Percentiles rank a stretch among this genome's conserved stretches.
Evolutionary conservation across 2,797 vertebrate species (phyloP).

Genomic region (Adelosebastes latens): DNA sequence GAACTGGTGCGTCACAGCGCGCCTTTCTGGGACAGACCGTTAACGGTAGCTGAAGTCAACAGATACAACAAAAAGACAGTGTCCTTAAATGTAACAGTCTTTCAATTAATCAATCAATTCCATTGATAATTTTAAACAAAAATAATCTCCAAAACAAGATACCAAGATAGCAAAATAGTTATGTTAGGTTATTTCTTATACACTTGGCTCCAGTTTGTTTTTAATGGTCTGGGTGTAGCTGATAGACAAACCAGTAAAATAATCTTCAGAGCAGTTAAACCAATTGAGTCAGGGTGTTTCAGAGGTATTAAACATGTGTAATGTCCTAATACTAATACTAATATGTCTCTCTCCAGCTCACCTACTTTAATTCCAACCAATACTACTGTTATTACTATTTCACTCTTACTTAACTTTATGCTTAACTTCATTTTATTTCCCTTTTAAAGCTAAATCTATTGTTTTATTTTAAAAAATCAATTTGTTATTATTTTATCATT

Average conservation of each 20-base stretch:
- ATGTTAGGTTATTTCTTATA: neutral
- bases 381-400: no score
- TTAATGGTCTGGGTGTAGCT: neutral
- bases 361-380: no score
- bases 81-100: no score
- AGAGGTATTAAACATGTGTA: neutral
- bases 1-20: slow-evolving; percentile 62
- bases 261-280: neutral
- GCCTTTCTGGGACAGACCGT: slow-evolving; percentile 55
- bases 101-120: no score
- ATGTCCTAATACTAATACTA: no score
- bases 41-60: neutral
- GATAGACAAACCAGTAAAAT: neutral
- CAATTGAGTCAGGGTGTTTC: neutral
- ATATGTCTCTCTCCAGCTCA: no score
- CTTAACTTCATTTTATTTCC: no score
- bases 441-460: no score
- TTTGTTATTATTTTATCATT: no score
- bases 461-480: no score
- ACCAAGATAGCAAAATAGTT: neutral
- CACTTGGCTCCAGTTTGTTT: neutral
- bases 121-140: neutral
- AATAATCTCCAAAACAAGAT: neutral
- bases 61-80: neutral
- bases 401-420: no score